A percentile compares a stretch with the other conserved stretches of the same genome.
Evolutionary conservation across 2,797 vertebrate genomes (phyloP).

Genomic region (Pangasius krempfi): DNA sequence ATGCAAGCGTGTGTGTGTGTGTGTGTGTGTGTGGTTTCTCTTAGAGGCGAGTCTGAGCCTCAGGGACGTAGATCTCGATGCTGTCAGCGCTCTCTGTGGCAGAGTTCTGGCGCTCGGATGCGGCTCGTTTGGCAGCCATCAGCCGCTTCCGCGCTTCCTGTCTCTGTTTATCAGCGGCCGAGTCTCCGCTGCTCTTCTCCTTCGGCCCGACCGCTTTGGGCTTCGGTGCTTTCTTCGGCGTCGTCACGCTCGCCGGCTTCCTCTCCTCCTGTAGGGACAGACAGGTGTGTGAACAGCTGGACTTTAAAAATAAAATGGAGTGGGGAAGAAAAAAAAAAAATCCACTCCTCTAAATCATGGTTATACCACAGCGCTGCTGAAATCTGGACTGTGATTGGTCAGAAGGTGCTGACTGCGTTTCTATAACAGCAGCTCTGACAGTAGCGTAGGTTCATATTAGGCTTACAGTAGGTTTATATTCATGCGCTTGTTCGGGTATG

Average conservation of each 20-base stretch:
- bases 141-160: conserved; percentile 95
- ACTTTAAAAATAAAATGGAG: neutral
- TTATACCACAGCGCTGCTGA: neutral
- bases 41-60: conserved; percentile 99
- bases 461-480: neutral
- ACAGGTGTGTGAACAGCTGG: neutral
- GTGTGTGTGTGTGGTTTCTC: conserved; percentile 42
- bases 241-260: conserved; percentile 86
- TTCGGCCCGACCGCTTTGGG: conserved; percentile 77
- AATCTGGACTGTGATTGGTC: neutral
- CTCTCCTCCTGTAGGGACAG: conserved; percentile 82
- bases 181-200: conserved; percentile 54
- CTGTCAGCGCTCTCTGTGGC: conserved; percentile 98
- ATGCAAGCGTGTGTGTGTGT: conserved; percentile 17
- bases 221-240: conserved; percentile 97
- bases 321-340: too few species aligned
- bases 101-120: conserved; percentile 96
- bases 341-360: too few species aligned
- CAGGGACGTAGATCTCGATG: conserved; percentile 99
- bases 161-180: conserved; percentile 83
- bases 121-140: conserved; percentile 95
- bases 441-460: too few species aligned
- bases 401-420: neutral
- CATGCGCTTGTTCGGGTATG: neutral
- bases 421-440: neutral